phyloP scores from a whole-genome alignment of 2,113 vertebrate species.

The Lanius collurio region DNA sequence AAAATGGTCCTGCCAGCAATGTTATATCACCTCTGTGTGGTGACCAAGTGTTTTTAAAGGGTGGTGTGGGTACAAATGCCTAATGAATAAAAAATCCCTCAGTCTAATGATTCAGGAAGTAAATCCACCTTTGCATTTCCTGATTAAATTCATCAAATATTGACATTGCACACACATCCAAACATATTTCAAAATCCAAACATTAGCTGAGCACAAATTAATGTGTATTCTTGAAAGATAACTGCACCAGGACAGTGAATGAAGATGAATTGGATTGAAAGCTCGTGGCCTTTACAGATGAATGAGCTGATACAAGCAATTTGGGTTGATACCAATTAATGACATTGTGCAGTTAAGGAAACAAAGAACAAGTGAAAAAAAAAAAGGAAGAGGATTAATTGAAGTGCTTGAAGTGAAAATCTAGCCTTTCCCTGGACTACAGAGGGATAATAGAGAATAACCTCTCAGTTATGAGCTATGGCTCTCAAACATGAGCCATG shows the following conservation, averaged over 20 bases:
- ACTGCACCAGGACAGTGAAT: neutral
- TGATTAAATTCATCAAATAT: slow-evolving; percentile 39
- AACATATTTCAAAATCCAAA: neutral
- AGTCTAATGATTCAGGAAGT: neutral
- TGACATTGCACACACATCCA: neutral
- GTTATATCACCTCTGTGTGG: neutral
- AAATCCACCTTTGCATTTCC: slow-evolving; percentile 12
- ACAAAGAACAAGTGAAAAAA: neutral
- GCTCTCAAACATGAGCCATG: neutral
- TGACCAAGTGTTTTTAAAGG: neutral
- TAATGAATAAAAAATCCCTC: neutral
- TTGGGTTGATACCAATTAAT: neutral
- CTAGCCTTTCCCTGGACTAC: neutral
- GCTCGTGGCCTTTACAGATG: neutral
- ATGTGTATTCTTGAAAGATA: neutral
- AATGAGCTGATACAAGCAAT: neutral
- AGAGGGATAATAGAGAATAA: neutral
- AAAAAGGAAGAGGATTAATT: neutral
- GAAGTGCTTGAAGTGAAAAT: neutral
- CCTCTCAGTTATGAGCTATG: neutral
- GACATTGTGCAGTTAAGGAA: neutral
- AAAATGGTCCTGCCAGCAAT: neutral
- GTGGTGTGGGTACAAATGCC: neutral
- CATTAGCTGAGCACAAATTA: neutral
- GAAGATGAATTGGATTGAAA: neutral